These are phyloP conservation scores for Ancistrus triradiatus DNA, from an alignment of 2,113 vertebrate species.

Conservation along the genomic window DNA sequence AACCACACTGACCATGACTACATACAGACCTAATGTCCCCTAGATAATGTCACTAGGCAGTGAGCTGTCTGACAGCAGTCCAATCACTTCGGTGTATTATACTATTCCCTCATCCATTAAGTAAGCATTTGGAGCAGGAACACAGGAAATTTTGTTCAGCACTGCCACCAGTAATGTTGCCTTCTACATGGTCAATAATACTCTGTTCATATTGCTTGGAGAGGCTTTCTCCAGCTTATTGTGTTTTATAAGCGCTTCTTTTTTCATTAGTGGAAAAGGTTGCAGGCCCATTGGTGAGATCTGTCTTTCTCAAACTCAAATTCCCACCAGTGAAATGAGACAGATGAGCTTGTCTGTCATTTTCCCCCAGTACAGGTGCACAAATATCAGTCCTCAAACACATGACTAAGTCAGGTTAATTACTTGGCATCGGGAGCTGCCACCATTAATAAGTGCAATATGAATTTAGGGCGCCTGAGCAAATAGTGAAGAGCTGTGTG, in stretches of 20 bases:
- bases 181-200: conserved; percentile 43
- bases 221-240: conserved; percentile 51
- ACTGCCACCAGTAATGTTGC: conserved; percentile 25
- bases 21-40: background rate
- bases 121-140: conserved; percentile 17
- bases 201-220: conserved; percentile 38
- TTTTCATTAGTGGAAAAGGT: conserved; percentile 70
- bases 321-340: conserved; percentile 13
- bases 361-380: conserved; percentile 54
- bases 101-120: conserved; percentile 28
- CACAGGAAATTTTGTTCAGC: background rate
- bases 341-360: conserved; percentile 58
- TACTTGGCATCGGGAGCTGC: conserved; percentile 60
- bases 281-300: conserved; percentile 58
- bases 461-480: conserved; percentile 41
- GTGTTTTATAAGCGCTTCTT: conserved; percentile 60
- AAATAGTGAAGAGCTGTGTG: conserved; percentile 51
- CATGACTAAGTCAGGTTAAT: conserved; percentile 67
- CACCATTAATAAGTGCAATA: conserved; percentile 62
- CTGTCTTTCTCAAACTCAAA: conserved; percentile 28
- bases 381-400: conserved; percentile 66
- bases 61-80: conserved; percentile 11
- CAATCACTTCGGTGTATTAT: conserved; percentile 33
- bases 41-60: background rate
- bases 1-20: background rate